These are phyloP conservation scores for Zapus hudsonius DNA, from an alignment of 2,113 vertebrate genomes.

Conservation along the genomic window DNA sequence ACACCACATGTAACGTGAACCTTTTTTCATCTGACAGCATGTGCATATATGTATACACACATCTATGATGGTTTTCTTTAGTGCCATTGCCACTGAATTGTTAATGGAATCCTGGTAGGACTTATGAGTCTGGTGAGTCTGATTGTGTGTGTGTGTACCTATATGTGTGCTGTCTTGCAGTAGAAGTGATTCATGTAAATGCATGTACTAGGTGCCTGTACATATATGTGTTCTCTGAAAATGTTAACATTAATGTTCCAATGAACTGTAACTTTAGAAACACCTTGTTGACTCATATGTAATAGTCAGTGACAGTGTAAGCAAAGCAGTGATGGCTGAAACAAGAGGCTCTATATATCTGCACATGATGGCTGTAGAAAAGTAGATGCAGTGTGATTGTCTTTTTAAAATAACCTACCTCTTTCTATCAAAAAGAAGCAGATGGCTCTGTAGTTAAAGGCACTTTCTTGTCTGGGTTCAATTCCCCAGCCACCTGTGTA, in stretches of 20 bases:
- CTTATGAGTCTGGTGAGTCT: not conserved
- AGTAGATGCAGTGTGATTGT: not conserved
- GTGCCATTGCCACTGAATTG: slow-evolving; percentile 21
- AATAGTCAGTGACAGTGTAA: slow-evolving; percentile 9
- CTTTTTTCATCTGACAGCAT: not conserved
- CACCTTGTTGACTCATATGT: not conserved
- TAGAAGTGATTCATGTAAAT: slow-evolving; percentile 41
- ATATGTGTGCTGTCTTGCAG: not conserved
- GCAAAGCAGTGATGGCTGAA: not conserved
- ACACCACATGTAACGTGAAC: not conserved
- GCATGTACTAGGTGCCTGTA: not conserved
- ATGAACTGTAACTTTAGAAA: not conserved
- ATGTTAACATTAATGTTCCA: not conserved
- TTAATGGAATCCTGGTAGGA: slow-evolving; percentile 12
- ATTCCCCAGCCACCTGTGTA: too few relatives aligned
- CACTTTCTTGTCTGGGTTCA: too few relatives aligned
- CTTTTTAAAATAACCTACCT: not conserved
- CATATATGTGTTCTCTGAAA: not conserved
- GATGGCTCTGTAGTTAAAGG: too few relatives aligned
- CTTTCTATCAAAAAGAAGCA: slow-evolving; percentile 44
- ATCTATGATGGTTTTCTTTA: slow-evolving; percentile 28
- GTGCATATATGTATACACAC: not conserved
- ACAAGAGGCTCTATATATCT: not conserved
- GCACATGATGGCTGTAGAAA: slow-evolving; percentile 17
- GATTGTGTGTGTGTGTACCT: not conserved